Base-by-base conservation (phyloP, 2,113 vertebrate genomes). In the Pterocles orientalis region DNA sequence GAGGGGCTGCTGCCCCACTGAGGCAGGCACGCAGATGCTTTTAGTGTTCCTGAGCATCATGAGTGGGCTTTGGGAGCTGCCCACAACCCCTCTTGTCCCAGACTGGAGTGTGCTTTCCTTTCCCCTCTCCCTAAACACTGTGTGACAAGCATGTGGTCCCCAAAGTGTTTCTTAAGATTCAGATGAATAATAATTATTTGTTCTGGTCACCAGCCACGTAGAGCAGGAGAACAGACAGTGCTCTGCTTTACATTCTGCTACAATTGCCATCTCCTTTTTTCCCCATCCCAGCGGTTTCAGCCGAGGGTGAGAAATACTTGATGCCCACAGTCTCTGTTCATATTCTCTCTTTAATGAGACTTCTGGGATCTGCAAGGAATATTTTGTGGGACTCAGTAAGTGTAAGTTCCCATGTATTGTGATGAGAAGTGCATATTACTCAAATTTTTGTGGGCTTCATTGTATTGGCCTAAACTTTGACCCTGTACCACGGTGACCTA, bases 401-500 rank as follows among this genome's bases (percentile, higher is more conserved):
- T 89, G 88, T 39, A 60, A 95, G 87, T 96, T 96, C 94, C 94
- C 57, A 60, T 80, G 88, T 93, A 89, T 94, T 95, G 83, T 87
- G 77, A 96, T 94, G 95, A 94, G 96, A 85, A 94, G 62, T 70
- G 92, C 88, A 72, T 96, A 95, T 96, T 96, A 80, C 86, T 89
- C 50, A 69, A 61, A 96, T 96, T 96, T 94, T 96, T 97, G 94
- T 94, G 96, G 96, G 57, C 54, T 89, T 94, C 81, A 82, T 96
- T 96, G 91, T 95, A 96, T 95, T 96, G 94, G 92, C 85, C 84
- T 97, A 93, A 96, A 85, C 96, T 93, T 93, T 94, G 85, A 93
- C 96, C 80, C 48, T 81, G 82, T 93, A 94, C 87, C 82, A 86
- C 92, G 31, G 48, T 94, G 91, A 97, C 94, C 83, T 77, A 64